Evolutionary conservation across 2,797 vertebrate genomes (phyloP).

Genomic region (Vipera latastei): DNA sequence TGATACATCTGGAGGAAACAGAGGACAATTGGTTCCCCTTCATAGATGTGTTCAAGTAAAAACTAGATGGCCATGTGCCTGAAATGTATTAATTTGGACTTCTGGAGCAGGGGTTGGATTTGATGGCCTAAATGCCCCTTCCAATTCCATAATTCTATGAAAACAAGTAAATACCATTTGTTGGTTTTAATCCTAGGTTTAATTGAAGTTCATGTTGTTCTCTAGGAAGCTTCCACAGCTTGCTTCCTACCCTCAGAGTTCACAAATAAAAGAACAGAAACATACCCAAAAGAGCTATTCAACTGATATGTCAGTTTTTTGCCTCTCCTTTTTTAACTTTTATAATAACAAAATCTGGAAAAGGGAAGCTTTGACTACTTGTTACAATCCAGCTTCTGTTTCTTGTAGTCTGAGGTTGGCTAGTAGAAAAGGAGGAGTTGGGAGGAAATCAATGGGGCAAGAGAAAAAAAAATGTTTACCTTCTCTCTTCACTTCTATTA

Average conservation of each 20-base stretch:
- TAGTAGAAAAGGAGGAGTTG: not conserved
- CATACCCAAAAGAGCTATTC: not conserved
- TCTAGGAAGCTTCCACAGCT: not conserved
- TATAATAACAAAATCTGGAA: not conserved
- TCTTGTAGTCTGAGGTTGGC: not conserved
- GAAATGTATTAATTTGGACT: not conserved
- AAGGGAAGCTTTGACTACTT: not conserved
- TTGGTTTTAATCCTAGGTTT: not conserved
- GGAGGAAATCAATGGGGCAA: not conserved
- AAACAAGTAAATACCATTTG: not conserved
- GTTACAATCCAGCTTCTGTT: not conserved
- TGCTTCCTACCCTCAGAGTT: not conserved
- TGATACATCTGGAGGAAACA: not conserved
- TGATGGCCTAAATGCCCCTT: not conserved
- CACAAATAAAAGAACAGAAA: not conserved
- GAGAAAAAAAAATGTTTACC: not conserved
- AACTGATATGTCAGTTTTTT: not conserved
- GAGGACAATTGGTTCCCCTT: not conserved
- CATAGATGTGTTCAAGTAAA: not conserved
- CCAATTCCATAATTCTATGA: not conserved
- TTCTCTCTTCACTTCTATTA: not conserved
- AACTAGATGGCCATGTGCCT: not conserved
- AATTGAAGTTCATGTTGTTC: not conserved
- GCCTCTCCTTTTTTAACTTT: not conserved
- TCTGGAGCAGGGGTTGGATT: not conserved